Evolutionary conservation across 2,888 invertebrate species (phyloP).

Genomic region (Aphrophora alni): DNA sequence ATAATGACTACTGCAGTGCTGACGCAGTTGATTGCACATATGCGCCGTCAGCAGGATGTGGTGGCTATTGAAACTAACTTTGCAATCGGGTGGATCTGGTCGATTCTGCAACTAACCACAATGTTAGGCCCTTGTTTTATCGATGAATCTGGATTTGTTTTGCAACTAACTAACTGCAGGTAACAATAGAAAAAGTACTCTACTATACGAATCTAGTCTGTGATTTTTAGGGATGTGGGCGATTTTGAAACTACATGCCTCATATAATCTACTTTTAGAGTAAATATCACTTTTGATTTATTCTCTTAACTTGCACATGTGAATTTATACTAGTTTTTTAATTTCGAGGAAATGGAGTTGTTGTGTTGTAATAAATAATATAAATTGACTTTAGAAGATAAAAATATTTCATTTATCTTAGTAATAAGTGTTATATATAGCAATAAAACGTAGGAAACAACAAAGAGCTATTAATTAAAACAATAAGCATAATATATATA

Average conservation of each 20-base stretch:
- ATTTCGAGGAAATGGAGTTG: no score
- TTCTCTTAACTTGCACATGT: no score
- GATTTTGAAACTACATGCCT: slow-evolving; percentile 13
- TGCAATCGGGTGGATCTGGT: not conserved
- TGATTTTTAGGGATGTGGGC: slow-evolving; percentile 26
- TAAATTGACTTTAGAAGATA: no score
- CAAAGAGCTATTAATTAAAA: no score
- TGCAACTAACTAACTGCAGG: slow-evolving; percentile 13
- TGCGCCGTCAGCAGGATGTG: not conserved
- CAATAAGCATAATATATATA: no score
- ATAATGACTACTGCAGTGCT: not conserved
- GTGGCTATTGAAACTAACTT: not conserved
- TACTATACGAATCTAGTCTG: slow-evolving; percentile 12
- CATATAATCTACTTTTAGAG: no score
- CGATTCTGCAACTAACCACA: slow-evolving; percentile 16
- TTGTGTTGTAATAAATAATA: no score
- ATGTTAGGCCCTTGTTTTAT: not conserved
- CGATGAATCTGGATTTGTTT: slow-evolving; percentile 16
- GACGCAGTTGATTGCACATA: not conserved
- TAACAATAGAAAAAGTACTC: slow-evolving; percentile 9
- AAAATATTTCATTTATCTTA: no score
- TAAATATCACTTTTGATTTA: no score
- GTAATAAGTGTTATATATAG: no score
- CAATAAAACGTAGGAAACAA: no score
- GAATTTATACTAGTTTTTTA: no score